Base-by-base conservation (phyloP, 35 echinoderm and acorn worm species). In the Diadema setosum region DNA sequence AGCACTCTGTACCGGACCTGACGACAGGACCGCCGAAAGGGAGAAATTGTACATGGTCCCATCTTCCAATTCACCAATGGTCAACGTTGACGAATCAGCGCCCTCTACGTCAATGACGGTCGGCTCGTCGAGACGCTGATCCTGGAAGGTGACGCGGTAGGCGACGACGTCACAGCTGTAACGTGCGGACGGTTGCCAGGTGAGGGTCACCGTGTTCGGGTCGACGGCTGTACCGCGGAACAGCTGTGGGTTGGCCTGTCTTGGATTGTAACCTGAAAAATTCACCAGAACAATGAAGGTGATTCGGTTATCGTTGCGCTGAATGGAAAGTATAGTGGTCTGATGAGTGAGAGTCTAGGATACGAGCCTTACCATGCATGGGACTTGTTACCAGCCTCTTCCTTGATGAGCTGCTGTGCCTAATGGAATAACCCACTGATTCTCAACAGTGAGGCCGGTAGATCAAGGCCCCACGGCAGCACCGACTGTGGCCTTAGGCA, bases 161-260 rank as follows among this genome's bases (percentile, higher is more conserved):
- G 87, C 87, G 24, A 67, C 41, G 65, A 94, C 87, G 40, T 94
- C 92, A 60, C 92, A 94, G 83, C 82, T 94, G 87, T 63, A 90
- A 7, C 81, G 87, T 30, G 58, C 65, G 36, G 81, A 70, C 17
- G 76, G 91, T 2, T 46, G 31, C 92, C 92, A 94, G 8, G 65
- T 46, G 11, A 94, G 65, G 33, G 75, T 65, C 9, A 94, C 39
- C 4, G 81, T 85, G 24, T 56, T 48, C 2, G 92, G 87, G 33
- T 45, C 65, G 34, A 43, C 27, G 1, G 82, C 92, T 25, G 46
- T 44, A 12, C 73, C 92, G 17, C 43, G 67, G 87, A 94, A 37
- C 15, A 45, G 39, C 2, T 26, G 39, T 46, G 87, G 87, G 46
- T 86, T 91, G 14, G 83, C 87, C 67, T 95, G 83, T 6, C 78